phyloP scores from a whole-genome alignment of 2,113 vertebrate species.

The Pogona vitticeps region DNA sequence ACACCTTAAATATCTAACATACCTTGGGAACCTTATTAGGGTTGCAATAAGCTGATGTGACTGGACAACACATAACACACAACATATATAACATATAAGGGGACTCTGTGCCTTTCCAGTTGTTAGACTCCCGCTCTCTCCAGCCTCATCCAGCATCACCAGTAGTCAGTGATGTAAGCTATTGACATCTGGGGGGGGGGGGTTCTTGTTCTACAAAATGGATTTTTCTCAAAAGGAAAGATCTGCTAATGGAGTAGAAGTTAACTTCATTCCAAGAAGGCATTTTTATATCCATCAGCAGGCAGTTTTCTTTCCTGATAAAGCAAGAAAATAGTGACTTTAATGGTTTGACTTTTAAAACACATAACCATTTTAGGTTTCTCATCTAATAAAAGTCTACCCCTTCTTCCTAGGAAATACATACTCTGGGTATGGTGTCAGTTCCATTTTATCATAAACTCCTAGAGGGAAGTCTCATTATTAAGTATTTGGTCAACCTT shows the following conservation, averaged over 20 bases:
- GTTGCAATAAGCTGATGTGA: too few species aligned
- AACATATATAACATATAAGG: too few species aligned
- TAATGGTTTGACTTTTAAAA: neutral
- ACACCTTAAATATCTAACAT: too few species aligned
- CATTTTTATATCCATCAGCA: neutral
- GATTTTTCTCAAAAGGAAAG: neutral
- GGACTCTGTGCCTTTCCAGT: neutral
- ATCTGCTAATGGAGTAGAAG: neutral
- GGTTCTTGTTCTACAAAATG: neutral
- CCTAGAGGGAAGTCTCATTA: constrained; percentile 38
- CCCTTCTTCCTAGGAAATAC: neutral
- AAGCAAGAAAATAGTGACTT: neutral
- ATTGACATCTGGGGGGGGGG: too few species aligned
- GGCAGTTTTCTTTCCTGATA: neutral
- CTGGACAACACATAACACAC: too few species aligned
- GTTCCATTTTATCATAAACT: constrained; percentile 33
- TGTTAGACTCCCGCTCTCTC: neutral
- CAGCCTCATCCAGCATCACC: neutral
- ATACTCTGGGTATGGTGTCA: neutral
- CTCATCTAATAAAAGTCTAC: neutral
- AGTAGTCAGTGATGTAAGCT: neutral
- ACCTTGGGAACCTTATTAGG: too few species aligned
- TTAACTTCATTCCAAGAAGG: neutral
- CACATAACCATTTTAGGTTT: neutral
- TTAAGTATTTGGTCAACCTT: neutral